These are phyloP conservation scores for Isurus oxyrinchus DNA, from an alignment of 2,113 vertebrate genomes.

Conservation along the genomic window DNA sequence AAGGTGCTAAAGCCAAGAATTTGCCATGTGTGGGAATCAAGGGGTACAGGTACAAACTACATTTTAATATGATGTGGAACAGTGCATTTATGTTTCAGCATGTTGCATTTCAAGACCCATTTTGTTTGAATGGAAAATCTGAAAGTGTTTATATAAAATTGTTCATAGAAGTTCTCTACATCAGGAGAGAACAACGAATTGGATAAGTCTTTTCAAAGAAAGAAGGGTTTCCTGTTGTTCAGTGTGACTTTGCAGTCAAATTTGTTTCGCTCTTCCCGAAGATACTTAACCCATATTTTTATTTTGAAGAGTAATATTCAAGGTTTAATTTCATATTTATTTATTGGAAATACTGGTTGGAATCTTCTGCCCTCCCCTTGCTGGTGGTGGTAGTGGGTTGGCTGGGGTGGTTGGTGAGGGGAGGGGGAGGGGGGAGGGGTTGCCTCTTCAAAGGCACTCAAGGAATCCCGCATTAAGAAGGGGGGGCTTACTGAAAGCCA, in stretches of 20 bases:
- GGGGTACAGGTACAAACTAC: neutral
- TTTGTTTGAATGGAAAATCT: neutral
- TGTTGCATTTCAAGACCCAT: neutral
- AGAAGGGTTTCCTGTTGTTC: no score
- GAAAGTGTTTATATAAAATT: neutral
- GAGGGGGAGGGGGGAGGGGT: no score
- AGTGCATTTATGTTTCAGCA: neutral
- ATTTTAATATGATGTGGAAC: neutral
- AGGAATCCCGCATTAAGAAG: no score
- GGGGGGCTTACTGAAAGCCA: no score
- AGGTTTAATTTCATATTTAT: neutral
- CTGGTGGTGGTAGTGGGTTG: no score
- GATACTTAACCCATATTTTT: neutral
- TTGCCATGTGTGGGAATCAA: neutral
- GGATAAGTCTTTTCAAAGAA: no score
- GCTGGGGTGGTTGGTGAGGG: no score
- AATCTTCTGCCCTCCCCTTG: no score
- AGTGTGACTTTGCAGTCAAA: neutral
- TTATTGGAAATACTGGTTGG: neutral
- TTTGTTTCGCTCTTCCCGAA: neutral
- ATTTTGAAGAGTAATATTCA: neutral
- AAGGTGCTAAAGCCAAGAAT: neutral
- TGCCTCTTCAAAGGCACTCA: no score
- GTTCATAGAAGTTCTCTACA: neutral
- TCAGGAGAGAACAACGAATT: neutral